These are phyloP conservation scores for Caenorhabditis latens DNA, from an alignment of 1,140 invertebrate species.

Conservation along the genomic window DNA sequence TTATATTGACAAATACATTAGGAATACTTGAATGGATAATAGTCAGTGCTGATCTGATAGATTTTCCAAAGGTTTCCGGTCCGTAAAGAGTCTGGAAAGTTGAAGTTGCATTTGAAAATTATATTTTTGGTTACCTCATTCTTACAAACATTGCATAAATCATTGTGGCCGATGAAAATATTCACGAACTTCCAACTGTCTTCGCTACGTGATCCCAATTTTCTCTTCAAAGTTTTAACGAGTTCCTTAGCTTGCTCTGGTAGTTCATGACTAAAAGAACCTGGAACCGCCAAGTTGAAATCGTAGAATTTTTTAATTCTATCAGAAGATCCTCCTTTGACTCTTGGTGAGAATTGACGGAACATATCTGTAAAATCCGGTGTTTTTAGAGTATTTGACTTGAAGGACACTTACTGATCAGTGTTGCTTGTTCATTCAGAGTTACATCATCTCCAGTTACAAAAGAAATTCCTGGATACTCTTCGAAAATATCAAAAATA, in stretches of 20 bases:
- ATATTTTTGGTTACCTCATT: conserved; percentile 34
- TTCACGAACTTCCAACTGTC: conserved; percentile 53
- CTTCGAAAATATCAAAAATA: conserved; percentile 11
- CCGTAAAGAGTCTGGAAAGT: conserved; percentile 19
- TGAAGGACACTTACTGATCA: not conserved
- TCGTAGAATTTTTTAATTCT: conserved; percentile 20
- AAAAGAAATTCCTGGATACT: conserved; percentile 47
- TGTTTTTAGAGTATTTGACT: not conserved
- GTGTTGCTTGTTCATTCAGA: conserved; percentile 17
- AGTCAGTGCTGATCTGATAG: not conserved
- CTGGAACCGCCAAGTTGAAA: conserved; percentile 40
- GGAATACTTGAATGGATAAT: conserved; percentile 33
- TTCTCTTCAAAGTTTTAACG: not conserved
- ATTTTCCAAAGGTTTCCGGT: conserved; percentile 8
- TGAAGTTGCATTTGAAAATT: not conserved
- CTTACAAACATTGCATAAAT: conserved; percentile 34
- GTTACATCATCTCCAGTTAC: conserved; percentile 32
- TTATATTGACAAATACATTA: conserved; percentile 40
- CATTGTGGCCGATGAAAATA: conserved; percentile 56
- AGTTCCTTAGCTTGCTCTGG: conserved; percentile 18
- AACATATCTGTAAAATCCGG: conserved; percentile 49
- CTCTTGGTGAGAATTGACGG: not conserved
- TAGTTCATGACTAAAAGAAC: conserved; percentile 34
- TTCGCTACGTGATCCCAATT: not conserved
- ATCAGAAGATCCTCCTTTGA: conserved; percentile 18